A percentile compares a stretch with the other conserved stretches of the same genome.
Conservation (phyloP, 2,888 invertebrate genomes). For the Amiota communis region DNA sequence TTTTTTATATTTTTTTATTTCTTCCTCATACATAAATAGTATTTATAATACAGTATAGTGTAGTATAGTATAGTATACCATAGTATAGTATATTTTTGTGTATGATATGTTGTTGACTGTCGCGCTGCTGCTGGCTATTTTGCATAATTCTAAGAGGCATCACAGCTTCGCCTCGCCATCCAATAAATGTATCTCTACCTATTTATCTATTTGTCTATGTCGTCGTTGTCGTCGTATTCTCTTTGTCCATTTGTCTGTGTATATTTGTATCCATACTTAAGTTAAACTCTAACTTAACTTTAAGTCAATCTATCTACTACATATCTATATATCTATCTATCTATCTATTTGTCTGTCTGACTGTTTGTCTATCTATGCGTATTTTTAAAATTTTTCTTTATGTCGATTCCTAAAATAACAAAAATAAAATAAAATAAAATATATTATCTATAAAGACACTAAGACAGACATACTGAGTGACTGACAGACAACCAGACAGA, state of each 20-base stretch:
- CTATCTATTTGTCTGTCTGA: neutral
- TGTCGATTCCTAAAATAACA: neutral
- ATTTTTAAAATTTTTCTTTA: neutral
- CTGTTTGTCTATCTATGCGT: neutral
- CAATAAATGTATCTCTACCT: neutral
- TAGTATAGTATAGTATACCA: neutral
- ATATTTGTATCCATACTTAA: neutral
- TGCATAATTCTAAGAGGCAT: conserved; percentile 58
- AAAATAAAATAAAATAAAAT: neutral
- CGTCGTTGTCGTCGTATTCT: neutral
- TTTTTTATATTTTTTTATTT: conserved; percentile 49
- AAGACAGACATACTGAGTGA: too few relatives aligned
- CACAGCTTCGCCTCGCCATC: neutral
- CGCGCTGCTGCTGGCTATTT: conserved; percentile 37
- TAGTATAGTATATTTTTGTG: too few relatives aligned
- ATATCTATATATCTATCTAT: neutral
- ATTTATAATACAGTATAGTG: neutral
- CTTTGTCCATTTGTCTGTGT: neutral
- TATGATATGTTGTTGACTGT: conserved; percentile 5
- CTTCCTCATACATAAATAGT: conserved; percentile 65
- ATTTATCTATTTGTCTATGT: neutral
- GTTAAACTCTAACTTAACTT: too few relatives aligned
- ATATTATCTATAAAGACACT: too few relatives aligned
- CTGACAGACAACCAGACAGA: too few relatives aligned
- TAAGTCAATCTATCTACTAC: neutral